A percentile compares a stretch with the other conserved stretches of the same genome.
phyloP scores from a whole-genome alignment of 2,797 vertebrate genomes.

The Melanotaenia nigrans region DNA sequence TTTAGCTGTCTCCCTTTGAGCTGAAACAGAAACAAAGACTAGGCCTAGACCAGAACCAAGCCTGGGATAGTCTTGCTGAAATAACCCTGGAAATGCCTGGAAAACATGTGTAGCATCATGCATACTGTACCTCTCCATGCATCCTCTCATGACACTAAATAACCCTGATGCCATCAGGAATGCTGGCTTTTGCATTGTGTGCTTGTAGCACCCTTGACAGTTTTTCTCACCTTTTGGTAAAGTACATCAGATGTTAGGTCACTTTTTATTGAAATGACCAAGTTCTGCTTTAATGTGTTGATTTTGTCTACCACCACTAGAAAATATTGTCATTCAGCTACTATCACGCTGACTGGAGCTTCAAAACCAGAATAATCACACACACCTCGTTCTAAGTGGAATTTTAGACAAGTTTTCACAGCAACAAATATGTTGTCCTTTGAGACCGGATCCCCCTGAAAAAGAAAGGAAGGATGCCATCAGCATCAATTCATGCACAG shows the following conservation, averaged over 20 bases:
- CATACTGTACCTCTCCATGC: no score
- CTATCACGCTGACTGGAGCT: neutral
- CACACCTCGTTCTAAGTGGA: constrained; percentile 72
- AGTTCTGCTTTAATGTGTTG: neutral
- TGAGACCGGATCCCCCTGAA: constrained; percentile 63
- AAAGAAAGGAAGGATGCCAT: neutral
- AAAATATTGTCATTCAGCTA: neutral
- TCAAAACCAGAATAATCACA: neutral
- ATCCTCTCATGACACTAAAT: neutral
- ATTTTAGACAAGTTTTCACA: constrained; percentile 80
- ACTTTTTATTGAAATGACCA: neutral
- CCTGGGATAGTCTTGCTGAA: no score
- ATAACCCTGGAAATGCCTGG: no score
- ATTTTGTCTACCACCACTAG: neutral
- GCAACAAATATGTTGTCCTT: constrained; percentile 75
- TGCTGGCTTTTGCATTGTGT: neutral
- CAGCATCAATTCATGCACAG: no score
- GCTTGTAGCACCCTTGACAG: neutral
- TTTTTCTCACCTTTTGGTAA: neutral
- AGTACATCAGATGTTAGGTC: neutral
- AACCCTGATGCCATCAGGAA: neutral
- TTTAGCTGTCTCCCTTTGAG: neutral
- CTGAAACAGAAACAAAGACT: no score
- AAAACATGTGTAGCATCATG: no score
- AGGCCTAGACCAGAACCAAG: no score